Evolutionary conservation across 1,140 invertebrate genomes (phyloP).

Genomic region (Conopomorpha cramerella): DNA sequence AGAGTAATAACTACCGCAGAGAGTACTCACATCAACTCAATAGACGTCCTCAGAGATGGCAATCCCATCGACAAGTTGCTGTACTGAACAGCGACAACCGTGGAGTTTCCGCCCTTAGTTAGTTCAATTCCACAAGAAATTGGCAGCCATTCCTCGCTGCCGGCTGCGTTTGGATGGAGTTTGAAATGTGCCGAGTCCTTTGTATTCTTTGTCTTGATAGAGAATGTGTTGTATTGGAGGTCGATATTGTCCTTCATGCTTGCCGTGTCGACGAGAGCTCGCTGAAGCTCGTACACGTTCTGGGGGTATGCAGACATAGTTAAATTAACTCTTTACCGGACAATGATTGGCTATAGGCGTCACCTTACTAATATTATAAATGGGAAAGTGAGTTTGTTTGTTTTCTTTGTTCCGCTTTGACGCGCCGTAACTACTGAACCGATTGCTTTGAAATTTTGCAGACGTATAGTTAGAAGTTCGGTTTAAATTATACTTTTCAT

Average conservation of each 20-base stretch:
- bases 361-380: too few species aligned
- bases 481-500: too few species aligned
- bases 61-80: slow-evolving; percentile 31
- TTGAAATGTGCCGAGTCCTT: slow-evolving; percentile 32
- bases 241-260: slow-evolving; percentile 27
- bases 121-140: slow-evolving; percentile 36
- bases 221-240: slow-evolving; percentile 25
- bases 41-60: slow-evolving; percentile 34
- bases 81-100: slow-evolving; percentile 31
- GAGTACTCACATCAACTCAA: slow-evolving; percentile 45
- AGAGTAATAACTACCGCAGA: too few species aligned
- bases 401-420: too few species aligned
- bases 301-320: too few species aligned
- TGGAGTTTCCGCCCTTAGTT: slow-evolving; percentile 22
- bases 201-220: slow-evolving; percentile 24
- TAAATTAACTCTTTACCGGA: too few species aligned
- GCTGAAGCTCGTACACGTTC: slow-evolving; percentile 53
- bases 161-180: slow-evolving; percentile 12
- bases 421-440: too few species aligned
- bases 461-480: too few species aligned
- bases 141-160: slow-evolving; percentile 28
- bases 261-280: slow-evolving; percentile 29
- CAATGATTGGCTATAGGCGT: too few species aligned
- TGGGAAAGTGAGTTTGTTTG: too few species aligned
- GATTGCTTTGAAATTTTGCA: too few species aligned